Evolutionary conservation across 2,113 vertebrate species (phyloP), one percentile per base, ranked within the genome.

Genomic region (Manacus vitellinus): DNA sequence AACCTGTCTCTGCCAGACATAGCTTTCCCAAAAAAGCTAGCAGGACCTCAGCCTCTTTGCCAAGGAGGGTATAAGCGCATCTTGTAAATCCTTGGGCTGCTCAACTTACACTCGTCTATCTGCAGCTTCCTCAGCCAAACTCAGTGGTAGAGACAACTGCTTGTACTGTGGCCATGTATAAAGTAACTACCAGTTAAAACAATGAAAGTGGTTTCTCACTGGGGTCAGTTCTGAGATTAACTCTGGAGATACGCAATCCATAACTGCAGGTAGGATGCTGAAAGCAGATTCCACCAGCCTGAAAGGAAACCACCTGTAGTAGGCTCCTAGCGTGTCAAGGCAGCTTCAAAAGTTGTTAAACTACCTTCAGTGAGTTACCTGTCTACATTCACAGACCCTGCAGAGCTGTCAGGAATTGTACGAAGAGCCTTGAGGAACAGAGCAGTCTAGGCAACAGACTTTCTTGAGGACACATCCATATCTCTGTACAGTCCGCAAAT

Each of bases 1-100:
- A 94, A 85, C 61, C 56, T 90, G 77, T 93, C 93, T 72, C 71
- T 94, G 85, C 72, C 93, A 97, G 88, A 93, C 85, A 88, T 41
- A 78, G 85, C 68, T 88, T 94, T 94, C 80, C 84, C 86, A 75
- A 96, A 92, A 94, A 88, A 95, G 51, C 82, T 78, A 91, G 58
- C 76, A 94, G 63, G 91, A 92, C 85, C 43, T 43, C 67, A 77
- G 75, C 25, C 33, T 91, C 88, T 86, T 77, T 96, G 95, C 92
- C 95, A 97, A 88, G 55, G 46, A 93, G 75, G 43, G 74, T 94
- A 82, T 63, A 82, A 61, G 51, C 74, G 79, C 59, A 55, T 90
- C 72, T 90, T 93, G 88, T 67, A 96, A 95, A 96, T 63, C 41
- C 59, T 88, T 77, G 78, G 46, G 85, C 79, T 88, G 87, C 46